These are phyloP conservation scores for Microtus montanus DNA, from an alignment of 2,113 vertebrate species.

Conservation along the genomic window DNA sequence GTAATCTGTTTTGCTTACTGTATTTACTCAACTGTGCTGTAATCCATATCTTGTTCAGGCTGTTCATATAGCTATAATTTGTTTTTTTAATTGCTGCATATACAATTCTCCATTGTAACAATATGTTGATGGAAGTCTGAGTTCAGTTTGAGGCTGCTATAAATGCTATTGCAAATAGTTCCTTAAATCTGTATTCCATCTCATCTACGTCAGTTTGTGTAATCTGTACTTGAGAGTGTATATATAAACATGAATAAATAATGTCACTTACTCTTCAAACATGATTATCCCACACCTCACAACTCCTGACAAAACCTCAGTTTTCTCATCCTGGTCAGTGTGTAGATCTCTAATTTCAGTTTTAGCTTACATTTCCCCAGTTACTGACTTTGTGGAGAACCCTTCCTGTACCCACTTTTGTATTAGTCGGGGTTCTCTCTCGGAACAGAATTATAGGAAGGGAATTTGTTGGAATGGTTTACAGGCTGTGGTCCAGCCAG, in stretches of 20 bases:
- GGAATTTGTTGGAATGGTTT: not conserved
- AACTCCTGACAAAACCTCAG: not conserved
- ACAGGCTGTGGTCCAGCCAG: not conserved
- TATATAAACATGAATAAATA: slow-evolving; percentile 41
- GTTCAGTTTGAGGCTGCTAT: not conserved
- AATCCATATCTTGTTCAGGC: slow-evolving; percentile 10
- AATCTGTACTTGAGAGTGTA: not conserved
- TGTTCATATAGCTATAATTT: slow-evolving; percentile 3
- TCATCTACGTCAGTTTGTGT: slow-evolving; percentile 1
- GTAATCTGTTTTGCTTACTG: slow-evolving; percentile 19
- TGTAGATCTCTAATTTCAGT: not conserved
- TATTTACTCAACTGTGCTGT: slow-evolving; percentile 42
- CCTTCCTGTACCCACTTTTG: not conserved
- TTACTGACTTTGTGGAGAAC: not conserved
- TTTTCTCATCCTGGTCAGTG: not conserved
- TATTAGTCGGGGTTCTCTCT: not conserved
- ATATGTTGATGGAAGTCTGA: not conserved
- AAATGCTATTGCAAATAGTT: not conserved
- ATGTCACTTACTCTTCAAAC: not conserved
- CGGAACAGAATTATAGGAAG: not conserved
- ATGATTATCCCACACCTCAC: not conserved
- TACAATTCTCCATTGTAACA: slow-evolving; percentile 1
- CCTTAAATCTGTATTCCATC: not conserved
- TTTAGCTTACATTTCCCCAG: not conserved
- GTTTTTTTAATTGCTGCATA: slow-evolving; percentile 39